phyloP scores from a whole-genome alignment of 2,888 invertebrate species.

The Coelinius sp. region DNA sequence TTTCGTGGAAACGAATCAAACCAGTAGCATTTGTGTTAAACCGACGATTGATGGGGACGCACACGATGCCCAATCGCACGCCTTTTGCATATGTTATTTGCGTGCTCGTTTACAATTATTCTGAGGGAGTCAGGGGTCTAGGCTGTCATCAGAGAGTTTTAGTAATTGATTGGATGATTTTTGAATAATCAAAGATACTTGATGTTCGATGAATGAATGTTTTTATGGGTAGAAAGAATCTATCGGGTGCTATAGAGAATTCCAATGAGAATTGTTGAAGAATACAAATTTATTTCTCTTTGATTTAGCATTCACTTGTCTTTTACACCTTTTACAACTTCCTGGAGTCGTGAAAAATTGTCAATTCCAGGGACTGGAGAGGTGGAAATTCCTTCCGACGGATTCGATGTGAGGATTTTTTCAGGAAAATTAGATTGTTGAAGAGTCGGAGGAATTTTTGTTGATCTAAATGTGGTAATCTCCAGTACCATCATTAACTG shows the following conservation, averaged over 20 bases:
- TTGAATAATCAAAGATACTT: not conserved
- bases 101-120: constrained; percentile 9
- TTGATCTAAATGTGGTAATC: constrained; percentile 50
- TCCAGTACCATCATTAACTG: constrained; percentile 54
- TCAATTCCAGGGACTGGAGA: constrained; percentile 46
- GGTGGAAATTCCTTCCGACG: constrained; percentile 32
- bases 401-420: too few relatives aligned
- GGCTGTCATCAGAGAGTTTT: not conserved
- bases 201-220: not conserved
- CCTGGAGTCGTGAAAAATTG: constrained; percentile 49
- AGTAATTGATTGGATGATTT: not conserved
- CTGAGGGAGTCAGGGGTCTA: not conserved
- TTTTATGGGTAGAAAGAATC: not conserved
- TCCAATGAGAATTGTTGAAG: not conserved
- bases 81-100: constrained; percentile 59
- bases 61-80: constrained; percentile 68
- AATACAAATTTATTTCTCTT: constrained; percentile 22
- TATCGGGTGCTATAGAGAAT: constrained; percentile 20
- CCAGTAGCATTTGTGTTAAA: constrained; percentile 54
- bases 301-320: constrained; percentile 50
- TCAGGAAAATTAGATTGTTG: not conserved
- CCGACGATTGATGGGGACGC: constrained; percentile 69
- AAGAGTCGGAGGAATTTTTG: not conserved
- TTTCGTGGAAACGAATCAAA: constrained; percentile 44
- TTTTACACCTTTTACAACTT: constrained; percentile 67